Base-by-base conservation (phyloP, 1,140 invertebrate species). In the Nebria ingens region DNA sequence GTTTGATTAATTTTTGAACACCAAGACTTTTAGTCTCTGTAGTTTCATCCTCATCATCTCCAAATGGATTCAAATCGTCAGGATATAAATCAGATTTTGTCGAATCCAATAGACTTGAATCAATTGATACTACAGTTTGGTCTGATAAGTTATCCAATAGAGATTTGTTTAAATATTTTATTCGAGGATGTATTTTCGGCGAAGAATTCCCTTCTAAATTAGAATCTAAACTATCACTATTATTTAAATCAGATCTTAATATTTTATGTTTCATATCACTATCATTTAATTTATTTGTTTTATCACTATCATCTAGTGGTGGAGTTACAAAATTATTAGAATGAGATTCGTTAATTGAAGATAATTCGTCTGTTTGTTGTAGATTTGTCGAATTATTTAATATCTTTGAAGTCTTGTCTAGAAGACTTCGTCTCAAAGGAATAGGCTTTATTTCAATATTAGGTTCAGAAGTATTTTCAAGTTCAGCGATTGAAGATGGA, bases 11-110 rank as follows among this genome's bases (percentile, higher is more conserved):
- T 51, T 19, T 29, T 52, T 49, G 21, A 13, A 4, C 25, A 15
- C n/a, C 40, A 51, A 19, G 1, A 22, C 23, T 54, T 65, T 12
- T 53, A 54, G n/a, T 45, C 21, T 58, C 53, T 3, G 58, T 52
- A 29, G 61, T 54, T 50, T 55, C 55, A 23, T 67, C 71, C 70
- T 79, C 76, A 21, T 83, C 82, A 53, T 83, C 82, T 38, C 79
- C 81, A 70, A 90, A 91, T 2, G 89, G 89, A 78, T 92, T 92
- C 51, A 91, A 71, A 59, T 85, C 79, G 49, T 81, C 77, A 0
- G 89, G 89, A 74, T 92, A 91, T 51, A 57, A 49, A 34, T 34
- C 25, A n/a, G 25, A 34, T 34, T 45, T 45, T 4, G 40, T 12
- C 9, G 15, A 4, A 11, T 45, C 40, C 17, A 45, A 17, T 12